Conservation (phyloP, 1,140 invertebrate genomes). For the Leptopilina boulardi region DNA sequence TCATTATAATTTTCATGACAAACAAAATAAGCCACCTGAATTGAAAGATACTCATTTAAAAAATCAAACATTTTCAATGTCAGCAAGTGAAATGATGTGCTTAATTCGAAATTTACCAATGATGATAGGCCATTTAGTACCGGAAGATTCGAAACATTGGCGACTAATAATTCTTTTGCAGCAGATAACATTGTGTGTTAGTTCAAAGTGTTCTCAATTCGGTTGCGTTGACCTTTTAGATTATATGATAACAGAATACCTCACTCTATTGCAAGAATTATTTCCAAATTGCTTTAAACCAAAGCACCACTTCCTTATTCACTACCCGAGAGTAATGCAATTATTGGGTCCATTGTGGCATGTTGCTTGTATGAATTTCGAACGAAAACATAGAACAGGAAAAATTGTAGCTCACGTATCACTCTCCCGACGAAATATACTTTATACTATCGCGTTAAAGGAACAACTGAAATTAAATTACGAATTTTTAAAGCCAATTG, state of each 20-base stretch:
- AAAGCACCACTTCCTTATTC: background rate
- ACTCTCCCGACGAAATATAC: constrained; percentile 31
- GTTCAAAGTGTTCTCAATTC: constrained; percentile 33
- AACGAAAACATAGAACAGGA: constrained; percentile 33
- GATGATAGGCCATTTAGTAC: constrained; percentile 40
- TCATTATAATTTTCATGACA: constrained; percentile 35
- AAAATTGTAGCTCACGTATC: constrained; percentile 37
- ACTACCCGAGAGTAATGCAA: constrained; percentile 34
- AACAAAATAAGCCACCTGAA: constrained; percentile 19
- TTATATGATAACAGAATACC: constrained; percentile 34
- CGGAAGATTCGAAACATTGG: constrained; percentile 22
- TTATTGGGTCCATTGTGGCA: constrained; percentile 34
- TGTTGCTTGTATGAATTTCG: constrained; percentile 29
- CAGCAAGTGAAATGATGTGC: constrained; percentile 33
- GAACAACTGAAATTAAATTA: constrained; percentile 36
- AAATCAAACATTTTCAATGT: constrained; percentile 24
- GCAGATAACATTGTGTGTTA: constrained; percentile 16
- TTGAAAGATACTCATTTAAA: constrained; percentile 28
- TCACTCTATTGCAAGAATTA: constrained; percentile 22
- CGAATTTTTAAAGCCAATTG: constrained; percentile 5
- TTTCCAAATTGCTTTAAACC: constrained; percentile 35
- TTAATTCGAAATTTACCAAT: constrained; percentile 39
- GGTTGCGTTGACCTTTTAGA: constrained; percentile 22
- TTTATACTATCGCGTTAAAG: constrained; percentile 26
- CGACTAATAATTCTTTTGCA: constrained; percentile 34